Evolutionary conservation across 2,797 vertebrate species (phyloP), one percentile per base, ranked within the genome.

Genomic region (Anguilla anguilla): DNA sequence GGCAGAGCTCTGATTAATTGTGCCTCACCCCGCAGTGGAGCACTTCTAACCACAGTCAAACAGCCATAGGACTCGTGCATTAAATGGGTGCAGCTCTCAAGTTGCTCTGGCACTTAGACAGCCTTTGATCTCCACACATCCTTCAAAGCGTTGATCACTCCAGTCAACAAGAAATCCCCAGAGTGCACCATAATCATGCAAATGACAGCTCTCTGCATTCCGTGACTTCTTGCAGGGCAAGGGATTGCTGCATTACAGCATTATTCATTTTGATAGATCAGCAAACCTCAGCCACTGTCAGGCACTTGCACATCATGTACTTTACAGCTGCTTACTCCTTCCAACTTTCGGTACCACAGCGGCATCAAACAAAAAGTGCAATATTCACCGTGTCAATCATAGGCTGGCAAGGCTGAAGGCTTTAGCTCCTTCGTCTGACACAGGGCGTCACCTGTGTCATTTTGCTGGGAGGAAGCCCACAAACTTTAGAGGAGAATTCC

Each of bases 201-300:
- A n/a, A 51, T 51, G 22, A 51, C 43, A 51, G 46, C 79, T 51
- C 77, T 49, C 7, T 82, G 6, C 79, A 82, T 51, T 82, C 79
- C 22, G n/a, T 3, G 13, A 82, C 46, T n/a, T 51, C 46, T 82
- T 51, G 43, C 43, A 22, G 22, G 43, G 46, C 43, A 49, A n/a
- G 79, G 79, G 19, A 82, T n/a, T 49, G 39, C 39, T 7, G 9
- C 43, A 82, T 49, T 15, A 82, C n/a, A 25, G 6, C 79, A 82
- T 82, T 13, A 82, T 51, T 51, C 79, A 82, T 82, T 82, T 82
- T 82, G 46, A 82, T 51, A 82, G 43, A 82, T 82, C 46, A 51
- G 43, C 79, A 82, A 49, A 82, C 79, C 49, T 82, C 79, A 82
- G 13, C 79, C 22, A n/a, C 79, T 51, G 79, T 82, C 79, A 82